Evolutionary conservation across 2,113 vertebrate genomes (phyloP), one percentile per base, ranked within the genome.

Genomic region (Chrysochloris asiatica): DNA sequence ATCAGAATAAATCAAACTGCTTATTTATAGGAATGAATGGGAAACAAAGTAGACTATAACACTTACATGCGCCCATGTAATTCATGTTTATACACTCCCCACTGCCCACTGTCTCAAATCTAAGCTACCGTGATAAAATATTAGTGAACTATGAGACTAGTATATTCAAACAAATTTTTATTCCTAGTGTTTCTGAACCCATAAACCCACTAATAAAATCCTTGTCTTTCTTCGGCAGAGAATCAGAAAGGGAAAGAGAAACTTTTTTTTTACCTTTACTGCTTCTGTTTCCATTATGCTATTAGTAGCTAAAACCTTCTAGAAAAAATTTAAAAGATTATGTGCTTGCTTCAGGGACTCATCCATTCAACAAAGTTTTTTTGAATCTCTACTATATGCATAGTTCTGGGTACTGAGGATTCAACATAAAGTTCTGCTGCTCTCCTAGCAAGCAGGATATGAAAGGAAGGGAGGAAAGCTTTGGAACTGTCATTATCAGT

Each of bases 211-310:
- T 7, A 24, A 67, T 28, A 59, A 24, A 59, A 59, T 22, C 22
- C 54, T 56, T 56, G 19, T 56, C 21, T 59, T 59, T 59, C 26
- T 59, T 56, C 19, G 1, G 54, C 24, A 21, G 54, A 56, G 17
- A n/a, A n/a, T 22, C 24, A 56, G 13, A 33, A 33, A 17, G n/a
- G n/a, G n/a, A n/a, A 47, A 43, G 9, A 24, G 22, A 24, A 7
- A 63, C 1, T 14, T 4, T 13, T 36, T 82, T 33, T 79, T n/a
- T 28, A 48, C 14, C 22, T 54, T 38, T n/a, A 69, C 47, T 19
- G 76, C 30, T 65, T 86, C 36, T 93, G n/a, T 83, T 87, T 83
- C 30, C 67, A 75, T 75, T 93, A 82, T 91, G 33, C 93, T 85
- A 88, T 3, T 38, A 77, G n/a, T 41, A 93, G 26, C 13, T 73